Conservation (phyloP, 2,113 vertebrate species). For the Chlorodrepanis virens region DNA sequence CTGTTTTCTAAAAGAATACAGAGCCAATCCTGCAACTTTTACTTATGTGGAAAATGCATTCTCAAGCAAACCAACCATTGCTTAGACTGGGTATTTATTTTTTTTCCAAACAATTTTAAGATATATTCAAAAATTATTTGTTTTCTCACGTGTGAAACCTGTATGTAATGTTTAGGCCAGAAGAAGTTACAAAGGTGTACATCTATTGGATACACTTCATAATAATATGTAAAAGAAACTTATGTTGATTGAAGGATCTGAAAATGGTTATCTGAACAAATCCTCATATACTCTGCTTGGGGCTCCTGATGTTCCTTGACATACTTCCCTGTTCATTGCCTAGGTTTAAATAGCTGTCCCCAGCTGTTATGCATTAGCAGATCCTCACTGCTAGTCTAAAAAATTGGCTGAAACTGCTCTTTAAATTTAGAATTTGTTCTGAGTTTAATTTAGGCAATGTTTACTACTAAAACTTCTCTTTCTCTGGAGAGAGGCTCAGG, state of each 20-base stretch:
- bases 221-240: neutral
- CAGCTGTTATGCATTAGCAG: conserved; percentile 27
- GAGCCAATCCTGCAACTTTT: neutral
- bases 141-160: neutral
- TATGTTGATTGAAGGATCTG: neutral
- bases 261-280: neutral
- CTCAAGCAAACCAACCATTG: neutral
- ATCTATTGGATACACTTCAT: neutral
- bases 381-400: neutral
- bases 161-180: neutral
- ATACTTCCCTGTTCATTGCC: neutral
- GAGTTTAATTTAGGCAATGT: conserved; percentile 43
- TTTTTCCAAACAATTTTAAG: neutral
- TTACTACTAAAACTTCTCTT: conserved; percentile 19
- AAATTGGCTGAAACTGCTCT: neutral
- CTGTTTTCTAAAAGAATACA: neutral
- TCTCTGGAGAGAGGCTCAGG: neutral
- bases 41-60: neutral
- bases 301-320: neutral
- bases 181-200: neutral
- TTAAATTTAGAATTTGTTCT: conserved; percentile 49
- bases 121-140: neutral
- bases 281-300: neutral
- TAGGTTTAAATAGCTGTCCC: conserved; percentile 18
- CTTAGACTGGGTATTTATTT: neutral